Evolutionary conservation across 2,888 invertebrate genomes (phyloP).

Genomic region (Tenthredo scrophulariae): DNA sequence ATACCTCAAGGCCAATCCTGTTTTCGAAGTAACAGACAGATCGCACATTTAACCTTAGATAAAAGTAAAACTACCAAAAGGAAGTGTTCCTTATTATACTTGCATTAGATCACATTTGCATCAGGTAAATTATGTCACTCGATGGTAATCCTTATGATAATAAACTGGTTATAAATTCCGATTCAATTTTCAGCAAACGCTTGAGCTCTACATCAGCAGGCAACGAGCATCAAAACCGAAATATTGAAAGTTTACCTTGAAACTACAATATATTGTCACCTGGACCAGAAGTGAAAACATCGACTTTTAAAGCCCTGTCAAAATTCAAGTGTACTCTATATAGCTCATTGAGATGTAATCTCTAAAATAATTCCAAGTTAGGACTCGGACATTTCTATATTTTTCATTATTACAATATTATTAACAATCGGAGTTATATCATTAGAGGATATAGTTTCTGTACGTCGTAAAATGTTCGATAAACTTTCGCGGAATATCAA

Average conservation of each 20-base stretch:
- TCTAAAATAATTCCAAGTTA: not conserved
- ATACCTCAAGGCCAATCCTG: not conserved
- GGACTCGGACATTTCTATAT: not conserved
- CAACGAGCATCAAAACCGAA: not conserved
- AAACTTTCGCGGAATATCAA: not conserved
- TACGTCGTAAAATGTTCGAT: not conserved
- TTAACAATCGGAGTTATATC: not conserved
- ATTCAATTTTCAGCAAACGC: not conserved
- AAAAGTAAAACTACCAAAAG: not conserved
- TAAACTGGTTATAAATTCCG: not conserved
- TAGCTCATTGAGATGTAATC: not conserved
- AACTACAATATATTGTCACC: not conserved
- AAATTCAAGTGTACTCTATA: not conserved
- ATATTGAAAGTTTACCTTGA: constrained; percentile 3
- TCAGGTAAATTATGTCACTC: not conserved
- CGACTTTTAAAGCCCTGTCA: not conserved
- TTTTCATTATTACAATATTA: not conserved
- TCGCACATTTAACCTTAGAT: not conserved
- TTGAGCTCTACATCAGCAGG: not conserved
- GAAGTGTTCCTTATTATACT: not conserved
- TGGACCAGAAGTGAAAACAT: not conserved
- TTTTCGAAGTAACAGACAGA: not conserved
- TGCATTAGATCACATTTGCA: not conserved
- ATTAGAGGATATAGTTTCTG: not conserved
- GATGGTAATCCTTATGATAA: not conserved